Base-by-base conservation (phyloP, 2,797 vertebrate genomes). In the Xiphophorus birchmanni region DNA sequence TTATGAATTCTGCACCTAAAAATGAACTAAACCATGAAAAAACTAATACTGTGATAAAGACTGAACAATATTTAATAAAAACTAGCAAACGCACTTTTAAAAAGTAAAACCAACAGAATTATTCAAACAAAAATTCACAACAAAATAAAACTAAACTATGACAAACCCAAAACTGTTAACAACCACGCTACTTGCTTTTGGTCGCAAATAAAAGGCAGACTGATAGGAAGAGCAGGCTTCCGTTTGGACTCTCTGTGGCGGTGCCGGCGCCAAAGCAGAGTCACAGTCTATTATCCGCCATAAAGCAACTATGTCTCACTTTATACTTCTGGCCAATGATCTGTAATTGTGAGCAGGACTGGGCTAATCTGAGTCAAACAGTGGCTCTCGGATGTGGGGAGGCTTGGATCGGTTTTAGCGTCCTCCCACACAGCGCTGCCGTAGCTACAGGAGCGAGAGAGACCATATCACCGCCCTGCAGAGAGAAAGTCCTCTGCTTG, bases 341-440 rank as follows among this genome's bases (percentile, higher is more conserved):
- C 47, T 74, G 88, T 92, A 88, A 92, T 90, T 90, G 82, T 86
- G 81, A 83, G 82, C 88, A 90, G 87, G 76, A 86, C 76, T 82
- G 1, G 21, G 74, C 75, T 84, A 86, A 91, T 91, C 83, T 58
- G 80, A 89, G 86, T 84, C 82, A 77, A 84, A 78, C 76, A 72
- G 45, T 35, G 32, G 2, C 69, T 78, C 67, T 83, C 71, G 77
- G 56, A 83, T 54, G 56, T 73, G 58, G 81, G 42, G 48, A 81
- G 78, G 52, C 72, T 87, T 79, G 82, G 78, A 86, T 82, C 17
- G 8, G 18, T 75, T 73, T 54, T 69, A 74, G 40, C 76, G 72
- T 89, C 80, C 82, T 85, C 54, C 69, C 80, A 87, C 84, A 50
- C 82, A 35, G 63, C 6, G 47, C 18, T 74, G 75, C 67, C 81